These are phyloP conservation scores for Cyrtonyx montezumae DNA, from an alignment of 2,113 vertebrate species.

Conservation along the genomic window DNA sequence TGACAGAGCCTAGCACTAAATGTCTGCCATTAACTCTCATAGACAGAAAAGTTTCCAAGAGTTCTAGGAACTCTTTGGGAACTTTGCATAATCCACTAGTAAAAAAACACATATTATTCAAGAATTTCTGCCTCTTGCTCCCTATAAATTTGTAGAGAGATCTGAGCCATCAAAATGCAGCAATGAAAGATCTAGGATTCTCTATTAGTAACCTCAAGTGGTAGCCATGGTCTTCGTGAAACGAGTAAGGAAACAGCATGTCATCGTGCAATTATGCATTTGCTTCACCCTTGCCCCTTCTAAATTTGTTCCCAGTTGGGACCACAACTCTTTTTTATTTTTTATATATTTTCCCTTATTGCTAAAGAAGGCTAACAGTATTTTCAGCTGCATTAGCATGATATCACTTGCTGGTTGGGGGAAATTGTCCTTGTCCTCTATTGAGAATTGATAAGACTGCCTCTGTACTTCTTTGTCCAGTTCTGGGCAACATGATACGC, in stretches of 20 bases:
- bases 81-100: fast-evolving
- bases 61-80: not conserved
- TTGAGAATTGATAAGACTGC: not conserved
- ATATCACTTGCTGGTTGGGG: not conserved
- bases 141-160: not conserved
- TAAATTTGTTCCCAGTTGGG: not conserved
- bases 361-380: not conserved
- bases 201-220: not conserved
- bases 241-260: not conserved
- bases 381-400: not conserved
- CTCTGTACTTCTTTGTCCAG: not conserved
- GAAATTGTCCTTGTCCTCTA: not conserved
- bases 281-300: not conserved
- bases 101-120: not conserved
- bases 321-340: not conserved
- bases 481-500: not conserved
- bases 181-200: not conserved
- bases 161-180: not conserved
- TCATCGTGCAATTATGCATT: not conserved
- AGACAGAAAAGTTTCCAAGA: not conserved
- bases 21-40: not conserved
- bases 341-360: not conserved
- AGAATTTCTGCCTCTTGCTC: not conserved
- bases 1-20: not conserved
- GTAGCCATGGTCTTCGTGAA: not conserved